phyloP scores from a whole-genome alignment of 2,797 vertebrate species.

The Malurus splendens region DNA sequence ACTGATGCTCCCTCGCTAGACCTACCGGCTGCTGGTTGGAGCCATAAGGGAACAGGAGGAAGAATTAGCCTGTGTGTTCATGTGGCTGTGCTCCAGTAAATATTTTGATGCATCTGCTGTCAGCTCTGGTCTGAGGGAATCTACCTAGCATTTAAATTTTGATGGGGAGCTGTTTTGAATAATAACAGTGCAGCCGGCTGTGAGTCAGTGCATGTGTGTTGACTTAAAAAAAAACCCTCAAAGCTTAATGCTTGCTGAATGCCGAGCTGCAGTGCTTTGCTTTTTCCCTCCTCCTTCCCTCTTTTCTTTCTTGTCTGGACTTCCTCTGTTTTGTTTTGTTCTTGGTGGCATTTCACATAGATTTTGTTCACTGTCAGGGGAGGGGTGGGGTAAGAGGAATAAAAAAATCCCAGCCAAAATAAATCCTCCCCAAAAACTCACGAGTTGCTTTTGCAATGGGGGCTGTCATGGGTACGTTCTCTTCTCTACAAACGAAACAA shows the following conservation, averaged over 20 bases:
- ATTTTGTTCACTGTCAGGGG: conserved; percentile 38
- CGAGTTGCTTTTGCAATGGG: conserved; percentile 81
- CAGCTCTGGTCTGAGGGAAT: conserved; percentile 60
- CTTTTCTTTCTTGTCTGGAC: conserved; percentile 31
- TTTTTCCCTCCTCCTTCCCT: conserved; percentile 41
- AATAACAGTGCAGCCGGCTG: conserved; percentile 64
- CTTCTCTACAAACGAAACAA: conserved; percentile 97
- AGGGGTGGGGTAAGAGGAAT: background rate
- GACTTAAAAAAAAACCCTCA: conserved; percentile 60
- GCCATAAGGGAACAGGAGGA: conserved; percentile 54
- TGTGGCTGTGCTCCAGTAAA: conserved; percentile 66
- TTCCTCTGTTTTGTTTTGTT: conserved; percentile 28
- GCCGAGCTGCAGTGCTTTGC: conserved; percentile 68
- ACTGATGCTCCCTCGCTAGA: conserved; percentile 55
- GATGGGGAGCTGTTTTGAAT: conserved; percentile 67
- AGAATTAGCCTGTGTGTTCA: conserved; percentile 64
- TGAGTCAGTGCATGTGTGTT: conserved; percentile 72
- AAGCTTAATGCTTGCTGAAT: conserved; percentile 67
- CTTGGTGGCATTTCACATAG: conserved; percentile 35
- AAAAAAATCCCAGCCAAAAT: conserved; percentile 9
- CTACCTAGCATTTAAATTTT: conserved; percentile 68
- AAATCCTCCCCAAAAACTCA: conserved; percentile 37
- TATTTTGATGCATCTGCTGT: conserved; percentile 67
- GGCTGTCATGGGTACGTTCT: conserved; percentile 96
- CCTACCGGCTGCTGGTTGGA: conserved; percentile 62